These are phyloP conservation scores for Triplophysa bombifrons DNA, from an alignment of 2,797 vertebrate species.

Conservation along the genomic window DNA sequence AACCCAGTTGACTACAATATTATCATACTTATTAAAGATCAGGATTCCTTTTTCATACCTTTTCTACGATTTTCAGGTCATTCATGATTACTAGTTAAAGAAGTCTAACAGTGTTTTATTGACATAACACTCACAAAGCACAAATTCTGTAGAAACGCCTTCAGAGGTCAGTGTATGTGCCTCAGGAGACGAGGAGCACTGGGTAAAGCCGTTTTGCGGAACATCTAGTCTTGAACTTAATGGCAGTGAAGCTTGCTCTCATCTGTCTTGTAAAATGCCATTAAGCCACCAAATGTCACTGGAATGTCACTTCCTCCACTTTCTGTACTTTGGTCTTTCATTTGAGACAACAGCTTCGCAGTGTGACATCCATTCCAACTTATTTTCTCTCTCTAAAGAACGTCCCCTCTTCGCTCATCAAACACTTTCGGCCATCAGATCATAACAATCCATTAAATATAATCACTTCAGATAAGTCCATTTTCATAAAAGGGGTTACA, in stretches of 20 bases:
- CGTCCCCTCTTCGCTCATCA: constrained; percentile 16
- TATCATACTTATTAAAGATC: not conserved
- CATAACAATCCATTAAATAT: constrained; percentile 75
- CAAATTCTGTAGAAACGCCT: not conserved
- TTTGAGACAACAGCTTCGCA: constrained; percentile 18
- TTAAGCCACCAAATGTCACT: constrained; percentile 78
- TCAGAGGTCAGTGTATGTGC: constrained; percentile 24
- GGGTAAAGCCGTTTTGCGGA: constrained; percentile 30
- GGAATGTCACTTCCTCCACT: constrained; percentile 76
- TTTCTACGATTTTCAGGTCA: not conserved
- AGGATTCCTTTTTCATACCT: not conserved
- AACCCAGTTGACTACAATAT: not conserved
- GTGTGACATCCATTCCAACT: not conserved
- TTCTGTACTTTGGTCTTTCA: constrained; percentile 63
- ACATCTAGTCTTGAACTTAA: constrained; percentile 51
- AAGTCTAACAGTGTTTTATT: not conserved
- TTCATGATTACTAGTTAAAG: not conserved
- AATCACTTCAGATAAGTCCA: constrained; percentile 73
- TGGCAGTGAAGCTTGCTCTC: constrained; percentile 66
- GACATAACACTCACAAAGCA: not conserved
- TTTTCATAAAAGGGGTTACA: constrained; percentile 73
- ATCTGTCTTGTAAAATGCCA: constrained; percentile 77
- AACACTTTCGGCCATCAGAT: constrained; percentile 63
- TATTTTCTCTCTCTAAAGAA: constrained; percentile 31
- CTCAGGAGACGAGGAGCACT: constrained; percentile 12